phyloP scores from a whole-genome alignment of 2,888 invertebrate genomes.

The Eilema caniola region DNA sequence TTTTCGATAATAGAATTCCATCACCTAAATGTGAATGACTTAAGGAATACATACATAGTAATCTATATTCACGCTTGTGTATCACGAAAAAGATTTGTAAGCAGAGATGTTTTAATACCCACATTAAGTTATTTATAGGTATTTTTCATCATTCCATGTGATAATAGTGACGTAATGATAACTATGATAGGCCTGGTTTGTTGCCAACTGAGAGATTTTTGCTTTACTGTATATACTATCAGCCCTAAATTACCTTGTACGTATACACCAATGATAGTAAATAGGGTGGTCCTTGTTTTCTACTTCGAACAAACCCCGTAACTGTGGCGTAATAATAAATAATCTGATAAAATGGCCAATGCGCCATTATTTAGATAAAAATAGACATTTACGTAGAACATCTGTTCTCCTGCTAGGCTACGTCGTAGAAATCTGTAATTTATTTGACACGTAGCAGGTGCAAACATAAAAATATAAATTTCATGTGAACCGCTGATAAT shows the following conservation, averaged over 20 bases:
- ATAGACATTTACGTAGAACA: conserved; percentile 10
- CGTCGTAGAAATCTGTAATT: conserved; percentile 11
- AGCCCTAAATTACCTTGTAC: background rate
- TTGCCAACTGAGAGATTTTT: background rate
- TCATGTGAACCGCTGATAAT: conserved; percentile 1
- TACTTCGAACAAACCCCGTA: background rate
- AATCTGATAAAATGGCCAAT: background rate
- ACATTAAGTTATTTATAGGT: background rate
- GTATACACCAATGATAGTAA: background rate
- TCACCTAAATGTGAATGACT: conserved; percentile 15
- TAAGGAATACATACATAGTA: background rate
- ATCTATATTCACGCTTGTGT: background rate
- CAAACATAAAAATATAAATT: background rate
- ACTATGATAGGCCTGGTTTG: background rate
- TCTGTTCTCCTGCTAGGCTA: background rate
- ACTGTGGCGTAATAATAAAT: conserved; percentile 9
- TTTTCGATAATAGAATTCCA: conserved; percentile 18
- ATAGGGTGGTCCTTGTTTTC: background rate
- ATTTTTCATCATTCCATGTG: background rate
- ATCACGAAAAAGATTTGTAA: background rate
- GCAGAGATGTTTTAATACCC: background rate
- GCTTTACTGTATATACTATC: background rate
- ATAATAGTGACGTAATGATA: background rate
- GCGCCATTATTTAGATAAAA: conserved; percentile 14
- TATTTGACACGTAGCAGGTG: conserved; percentile 15